Base-by-base conservation (phyloP, 2,888 invertebrate genomes). In the Mamestra brassicae region DNA sequence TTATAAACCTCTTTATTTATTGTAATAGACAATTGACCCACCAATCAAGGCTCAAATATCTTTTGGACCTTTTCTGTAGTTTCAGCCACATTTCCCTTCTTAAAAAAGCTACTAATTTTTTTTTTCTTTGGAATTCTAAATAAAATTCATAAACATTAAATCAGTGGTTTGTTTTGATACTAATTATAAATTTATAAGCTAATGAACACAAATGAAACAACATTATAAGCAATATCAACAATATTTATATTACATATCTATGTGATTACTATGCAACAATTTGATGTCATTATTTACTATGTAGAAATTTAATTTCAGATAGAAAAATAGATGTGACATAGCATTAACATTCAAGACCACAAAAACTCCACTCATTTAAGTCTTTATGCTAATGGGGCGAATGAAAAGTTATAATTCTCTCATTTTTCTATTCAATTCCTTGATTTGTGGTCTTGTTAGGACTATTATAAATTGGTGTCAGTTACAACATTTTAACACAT, bases 181-280 rank as follows among this genome's bases (percentile, higher is more conserved):
- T 38, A 52, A 60, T 36, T 45, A 50, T 26, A 26, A 26, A 58
- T 42, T 6, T 15, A 26, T 38, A 42, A 13, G 42, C 13, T 45
- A 45, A n/a, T 36, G 50, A 60, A 65, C 52, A 74, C n/a, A 88
- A 95, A 93, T 93, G 88, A 96, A 95, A 95, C 91, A 85, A 91
- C 80, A 85, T 82, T 88, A 74, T 94, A 96, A 96, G 96, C 96
- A 96, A 95, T 95, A 91, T 96, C 96, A 96, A 96, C 96, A 96
- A 95, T 96, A 93, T 93, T 92, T 93, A 94, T 95, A 93, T 92
- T 94, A 94, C 89, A 92, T 92, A 85, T 93, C 93, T 95, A 93
- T 91, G 91, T 93, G 88, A 90, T 90, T 83, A 93, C 92, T 93
- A 90, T 92, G 94, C 91, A 93, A 93, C 94, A 95, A 93, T 91